Evolutionary conservation across 1,140 invertebrate species (phyloP), one percentile per base, ranked within the genome.

Genomic region (Drosophila pseudoobscura): DNA sequence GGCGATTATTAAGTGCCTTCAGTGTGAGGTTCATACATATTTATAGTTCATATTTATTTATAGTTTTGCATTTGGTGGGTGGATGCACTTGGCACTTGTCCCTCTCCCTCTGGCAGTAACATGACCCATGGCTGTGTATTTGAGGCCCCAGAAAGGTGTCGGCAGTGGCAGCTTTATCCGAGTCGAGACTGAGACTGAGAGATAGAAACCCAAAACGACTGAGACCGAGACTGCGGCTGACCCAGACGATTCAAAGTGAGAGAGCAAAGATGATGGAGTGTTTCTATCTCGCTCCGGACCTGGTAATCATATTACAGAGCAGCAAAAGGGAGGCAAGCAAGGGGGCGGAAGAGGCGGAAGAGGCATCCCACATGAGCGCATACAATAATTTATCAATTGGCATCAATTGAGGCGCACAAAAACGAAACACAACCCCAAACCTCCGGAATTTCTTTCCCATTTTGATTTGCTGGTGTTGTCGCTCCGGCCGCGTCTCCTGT

Each of bases 361-460:
- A 59, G 58, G 45, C 7, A 22, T 77, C 41, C 31, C 52, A 61
- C 44, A 69, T 63, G 63, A n/a, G 26, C 44, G 49, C 59, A 68
- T 69, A 79, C 74, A 71, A 88, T 88, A 88, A 88, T 88, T 88
- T 88, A 88, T 88, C 83, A 88, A 88, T 88, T 88, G 83, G 80
- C 84, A 79, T 88, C 84, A 88, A 88, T 88, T 88, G 88, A 88
- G 79, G 56, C 45, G 49, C 57, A 58, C 66, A 50, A 22, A 61
- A 35, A 73, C 58, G 49, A 45, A 56, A 69, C 61, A 61, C 9
- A 52, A 72, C 35, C 35, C 11, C 35, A 39, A 39, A 13, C 35
- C 35, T 39, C 11, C 11, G 35, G 35, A n/a, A 31, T 31, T 47
- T 45, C 44, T 41, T 51, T 9, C 65, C 43, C 66, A 61, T 75